These are phyloP conservation scores for Aythya baeri DNA, from an alignment of 2,113 vertebrate genomes.

Conservation along the genomic window DNA sequence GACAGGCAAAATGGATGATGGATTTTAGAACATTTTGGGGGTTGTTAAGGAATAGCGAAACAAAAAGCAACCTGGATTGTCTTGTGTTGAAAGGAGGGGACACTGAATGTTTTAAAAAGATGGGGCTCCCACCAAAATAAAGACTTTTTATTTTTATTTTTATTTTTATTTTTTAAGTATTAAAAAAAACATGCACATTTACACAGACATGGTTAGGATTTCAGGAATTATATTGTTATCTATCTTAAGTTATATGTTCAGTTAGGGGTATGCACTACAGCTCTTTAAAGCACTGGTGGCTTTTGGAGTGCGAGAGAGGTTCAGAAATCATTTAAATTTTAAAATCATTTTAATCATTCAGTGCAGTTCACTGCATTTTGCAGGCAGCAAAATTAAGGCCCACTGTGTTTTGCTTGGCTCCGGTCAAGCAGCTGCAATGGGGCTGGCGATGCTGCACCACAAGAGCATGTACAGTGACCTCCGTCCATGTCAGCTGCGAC, in stretches of 20 bases:
- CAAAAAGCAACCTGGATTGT: neutral
- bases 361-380: rapidly evolving
- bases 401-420: neutral
- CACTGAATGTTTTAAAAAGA: neutral
- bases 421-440: neutral
- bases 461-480: too few relatives aligned
- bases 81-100: neutral
- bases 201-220: neutral
- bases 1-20: neutral
- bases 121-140: neutral
- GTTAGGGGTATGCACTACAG: too few relatives aligned
- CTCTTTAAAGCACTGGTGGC: neutral
- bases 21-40: neutral
- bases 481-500: rapidly evolving
- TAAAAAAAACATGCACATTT: neutral
- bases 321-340: neutral
- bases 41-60: neutral
- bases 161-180: too few relatives aligned
- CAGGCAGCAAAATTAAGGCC: too few relatives aligned
- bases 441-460: rapidly evolving
- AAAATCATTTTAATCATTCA: neutral
- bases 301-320: neutral
- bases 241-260: neutral
- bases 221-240: neutral
- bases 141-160: too few relatives aligned